Base-by-base conservation (phyloP, 2,888 invertebrate species). In the Colletes collaris region DNA sequence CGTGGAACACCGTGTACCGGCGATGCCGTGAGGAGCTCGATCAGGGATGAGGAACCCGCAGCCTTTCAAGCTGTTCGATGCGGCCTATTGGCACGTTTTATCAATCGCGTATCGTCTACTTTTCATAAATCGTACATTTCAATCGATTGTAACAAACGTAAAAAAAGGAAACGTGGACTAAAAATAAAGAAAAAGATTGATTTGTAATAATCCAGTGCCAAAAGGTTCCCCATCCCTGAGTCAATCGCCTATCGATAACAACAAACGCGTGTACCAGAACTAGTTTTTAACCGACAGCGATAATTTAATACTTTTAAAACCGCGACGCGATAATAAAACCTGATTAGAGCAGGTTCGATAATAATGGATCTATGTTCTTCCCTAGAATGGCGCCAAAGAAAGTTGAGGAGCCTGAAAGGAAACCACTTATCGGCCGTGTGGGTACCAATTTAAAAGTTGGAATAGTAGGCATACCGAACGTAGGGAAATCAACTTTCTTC, bases 401-500 rank as follows among this genome's bases (percentile, higher is more conserved):
- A 93, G 97, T 96, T 82, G 97, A 97, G 91, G 97, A 97, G 91
- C 97, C 96, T 16, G 98, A 98, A 93, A 96, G 95, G 91, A 98
- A 98, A 89, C 97, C 98, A 40, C 94, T 99, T 70, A 97, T 99
- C 92, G 99, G 99, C 37, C 95, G 99, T 87, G 96, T 99, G 78
- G 99, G 99, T 58, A 99, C 99, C 69, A 99, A 98, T 94, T 94
- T 99, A 81, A 98, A 98, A 94, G 97, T 98, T 88, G 99, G 99
- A 76, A 99, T 99, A 91, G 97, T 98, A 79, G 97, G 97, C 64
- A 96, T 99, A 73, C 99, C 99, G 44, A 99, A 99, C 94, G 99
- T 99, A 81, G 99, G 99, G 80, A 99, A 99, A 94, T 99, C 99
- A 8, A 99, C 99, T 66, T 99, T 99, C 94, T 99, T 99, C 95